Base-by-base conservation (phyloP, 2,797 vertebrate genomes). In the Nannoperca obscura region DNA sequence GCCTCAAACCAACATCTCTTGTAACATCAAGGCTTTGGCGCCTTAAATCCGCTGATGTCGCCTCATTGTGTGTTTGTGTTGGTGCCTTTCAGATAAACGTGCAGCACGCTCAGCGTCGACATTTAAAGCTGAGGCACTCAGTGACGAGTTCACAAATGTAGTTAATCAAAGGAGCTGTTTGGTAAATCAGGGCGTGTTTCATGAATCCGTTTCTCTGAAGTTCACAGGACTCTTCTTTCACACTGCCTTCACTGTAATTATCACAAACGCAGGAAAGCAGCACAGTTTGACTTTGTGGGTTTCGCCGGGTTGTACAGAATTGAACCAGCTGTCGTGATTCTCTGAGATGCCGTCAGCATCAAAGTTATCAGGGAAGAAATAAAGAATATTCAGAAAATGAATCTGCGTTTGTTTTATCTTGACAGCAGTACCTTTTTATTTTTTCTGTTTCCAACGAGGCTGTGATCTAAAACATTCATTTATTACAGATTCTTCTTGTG, bases 281-380 rank as follows among this genome's bases (percentile, higher is more conserved):
- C n/a, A 57, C 63, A 3, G 50, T 73, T 70, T 71, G 61, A 54
- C 57, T 55, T 58, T 64, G 12, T 49, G 40, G 52, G 34, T 42
- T 77, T 61, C 59, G 44, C 5, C 5, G 42, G 42, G 40, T 72
- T 84, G 80, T 62, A 70, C 75, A 85, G 74, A 85, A 80, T 85
- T 17, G 68, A 76, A 60, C n/a, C 22, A 1, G 11, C 64, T 71
- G 49, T 81, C 50, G 44, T 34, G 0, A 13, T 66, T 64, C 70
- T 78, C 74, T 55, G 73, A 54, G 72, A 69, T 74, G 38, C 53
- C 13, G 30, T 66, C 24, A 62, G 60, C 71, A 55, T 86, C 79
- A 71, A 81, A 80, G 68, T 71, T 81, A 81, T 83, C 75, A 64
- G 80, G 38, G 65, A 81, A 32, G 55, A 85, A 91, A 85, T 88